phyloP scores from a whole-genome alignment of 2,797 vertebrate genomes.

The Sebastes diploproa region DNA sequence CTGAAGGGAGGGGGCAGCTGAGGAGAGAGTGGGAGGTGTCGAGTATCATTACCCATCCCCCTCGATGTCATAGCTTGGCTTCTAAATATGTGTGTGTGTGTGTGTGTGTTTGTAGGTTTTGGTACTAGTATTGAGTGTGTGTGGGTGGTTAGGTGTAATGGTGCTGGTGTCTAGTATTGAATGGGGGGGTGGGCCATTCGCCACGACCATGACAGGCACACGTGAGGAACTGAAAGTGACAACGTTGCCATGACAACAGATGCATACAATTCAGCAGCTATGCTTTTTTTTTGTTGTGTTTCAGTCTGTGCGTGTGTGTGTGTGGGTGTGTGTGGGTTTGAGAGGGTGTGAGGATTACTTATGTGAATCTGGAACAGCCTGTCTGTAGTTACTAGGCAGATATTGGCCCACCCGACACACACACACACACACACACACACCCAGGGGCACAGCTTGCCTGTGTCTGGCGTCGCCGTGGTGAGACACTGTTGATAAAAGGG shows the following conservation, averaged over 20 bases:
- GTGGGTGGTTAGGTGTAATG: constrained; percentile 16
- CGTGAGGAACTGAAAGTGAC: constrained; percentile 41
- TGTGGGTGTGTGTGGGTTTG: neutral
- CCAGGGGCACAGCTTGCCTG: constrained; percentile 59
- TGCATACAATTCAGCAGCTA: constrained; percentile 27
- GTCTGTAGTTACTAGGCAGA: constrained; percentile 77
- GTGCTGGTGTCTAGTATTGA: constrained; percentile 2
- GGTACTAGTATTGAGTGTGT: neutral
- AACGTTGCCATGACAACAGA: constrained; percentile 52
- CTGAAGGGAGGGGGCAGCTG: constrained; percentile 50
- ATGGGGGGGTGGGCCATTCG: neutral
- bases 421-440: constrained; percentile 37
- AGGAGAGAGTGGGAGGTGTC: constrained; percentile 71
- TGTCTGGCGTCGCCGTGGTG: constrained; percentile 62
- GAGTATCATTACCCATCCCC: constrained; percentile 71
- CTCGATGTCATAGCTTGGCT: constrained; percentile 50
- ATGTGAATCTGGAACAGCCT: constrained; percentile 64
- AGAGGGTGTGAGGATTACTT: constrained; percentile 60
- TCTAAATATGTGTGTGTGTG: constrained; percentile 7
- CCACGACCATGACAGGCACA: constrained; percentile 36
- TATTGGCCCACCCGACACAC: constrained; percentile 37
- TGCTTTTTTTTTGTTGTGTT: constrained; percentile 25
- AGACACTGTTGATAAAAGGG: constrained; percentile 72
- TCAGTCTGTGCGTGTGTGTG: neutral
- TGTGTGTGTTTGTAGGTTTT: constrained; percentile 26